Conservation (phyloP, 2,888 invertebrate genomes). For the Melanostoma scalare region DNA sequence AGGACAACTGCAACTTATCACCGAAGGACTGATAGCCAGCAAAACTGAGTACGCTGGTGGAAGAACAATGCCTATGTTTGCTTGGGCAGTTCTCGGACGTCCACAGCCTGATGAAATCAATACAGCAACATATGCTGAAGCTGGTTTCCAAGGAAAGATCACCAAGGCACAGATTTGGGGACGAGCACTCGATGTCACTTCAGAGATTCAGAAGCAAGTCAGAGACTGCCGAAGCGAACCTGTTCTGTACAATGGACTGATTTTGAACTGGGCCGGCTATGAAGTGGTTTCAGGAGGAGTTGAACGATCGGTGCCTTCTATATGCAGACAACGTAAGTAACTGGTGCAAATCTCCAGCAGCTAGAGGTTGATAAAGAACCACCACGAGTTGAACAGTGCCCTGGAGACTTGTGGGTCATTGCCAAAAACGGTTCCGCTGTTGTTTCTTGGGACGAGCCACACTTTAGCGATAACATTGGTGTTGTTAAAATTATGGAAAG, state of each 20-base stretch:
- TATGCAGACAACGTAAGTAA: conserved; percentile 95
- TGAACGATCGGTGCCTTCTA: conserved; percentile 94
- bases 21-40: conserved; percentile 97
- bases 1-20: conserved; percentile 93
- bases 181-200: conserved; percentile 93
- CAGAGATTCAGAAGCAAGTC: conserved; percentile 96
- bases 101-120: conserved; percentile 88
- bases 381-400: conserved; percentile 94
- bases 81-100: conserved; percentile 95
- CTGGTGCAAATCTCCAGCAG: conserved; percentile 92
- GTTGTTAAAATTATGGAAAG: conserved; percentile 91
- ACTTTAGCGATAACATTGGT: conserved; percentile 94
- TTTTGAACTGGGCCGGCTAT: conserved; percentile 96
- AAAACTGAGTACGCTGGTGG: conserved; percentile 95
- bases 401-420: conserved; percentile 96
- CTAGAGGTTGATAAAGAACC: conserved; percentile 92
- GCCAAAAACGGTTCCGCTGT: conserved; percentile 95
- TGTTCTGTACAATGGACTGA: conserved; percentile 91
- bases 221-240: conserved; percentile 96
- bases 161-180: conserved; percentile 98
- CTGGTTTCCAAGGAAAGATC: conserved; percentile 97
- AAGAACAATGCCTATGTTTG: conserved; percentile 90
- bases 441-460: conserved; percentile 95
- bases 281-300: conserved; percentile 94
- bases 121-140: conserved; percentile 87